phyloP scores from a whole-genome alignment of 1,140 invertebrate species.

The Aphelenchoides avenae region DNA sequence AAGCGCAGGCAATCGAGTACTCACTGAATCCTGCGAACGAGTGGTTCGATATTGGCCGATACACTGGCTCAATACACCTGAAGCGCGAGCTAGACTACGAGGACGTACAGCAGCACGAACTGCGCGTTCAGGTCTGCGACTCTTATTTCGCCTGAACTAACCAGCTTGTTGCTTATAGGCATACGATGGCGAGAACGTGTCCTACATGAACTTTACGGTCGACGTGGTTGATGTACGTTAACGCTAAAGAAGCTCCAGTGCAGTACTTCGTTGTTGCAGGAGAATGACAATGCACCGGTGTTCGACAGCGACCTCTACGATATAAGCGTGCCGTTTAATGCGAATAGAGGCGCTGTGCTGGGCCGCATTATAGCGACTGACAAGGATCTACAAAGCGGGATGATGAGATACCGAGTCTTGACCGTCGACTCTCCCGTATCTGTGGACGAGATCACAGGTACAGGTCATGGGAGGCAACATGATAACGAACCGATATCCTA shows the following conservation, averaged over 20 bases:
- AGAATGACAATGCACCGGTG: constrained; percentile 33
- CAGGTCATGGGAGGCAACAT: not conserved
- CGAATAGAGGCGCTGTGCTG: constrained; percentile 47
- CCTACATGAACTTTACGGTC: constrained; percentile 63
- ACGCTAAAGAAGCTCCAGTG: constrained; percentile 79
- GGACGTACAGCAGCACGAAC: constrained; percentile 10
- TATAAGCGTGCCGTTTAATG: constrained; percentile 1
- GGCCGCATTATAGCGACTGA: constrained; percentile 54
- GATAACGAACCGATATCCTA: constrained; percentile 6
- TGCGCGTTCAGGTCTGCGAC: constrained; percentile 28
- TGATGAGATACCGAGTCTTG: constrained; percentile 40
- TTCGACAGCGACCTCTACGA: constrained; percentile 9
- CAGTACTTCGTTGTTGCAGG: constrained; percentile 51
- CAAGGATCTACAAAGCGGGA: constrained; percentile 50
- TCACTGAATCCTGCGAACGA: constrained; percentile 21
- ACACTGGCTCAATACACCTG: constrained; percentile 27
- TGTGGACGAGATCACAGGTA: constrained; percentile 21
- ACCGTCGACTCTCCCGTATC: constrained; percentile 1
- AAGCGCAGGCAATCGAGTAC: constrained; percentile 35
- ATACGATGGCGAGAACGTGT: constrained; percentile 30
- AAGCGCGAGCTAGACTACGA: constrained; percentile 28
- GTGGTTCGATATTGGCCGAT: constrained; percentile 33
- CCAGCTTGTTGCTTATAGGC: constrained; percentile 14
- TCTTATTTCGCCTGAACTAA: constrained; percentile 18
- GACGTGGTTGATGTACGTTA: constrained; percentile 74